phyloP scores from a whole-genome alignment of 2,888 invertebrate genomes.

The Drosophila tripunctata region DNA sequence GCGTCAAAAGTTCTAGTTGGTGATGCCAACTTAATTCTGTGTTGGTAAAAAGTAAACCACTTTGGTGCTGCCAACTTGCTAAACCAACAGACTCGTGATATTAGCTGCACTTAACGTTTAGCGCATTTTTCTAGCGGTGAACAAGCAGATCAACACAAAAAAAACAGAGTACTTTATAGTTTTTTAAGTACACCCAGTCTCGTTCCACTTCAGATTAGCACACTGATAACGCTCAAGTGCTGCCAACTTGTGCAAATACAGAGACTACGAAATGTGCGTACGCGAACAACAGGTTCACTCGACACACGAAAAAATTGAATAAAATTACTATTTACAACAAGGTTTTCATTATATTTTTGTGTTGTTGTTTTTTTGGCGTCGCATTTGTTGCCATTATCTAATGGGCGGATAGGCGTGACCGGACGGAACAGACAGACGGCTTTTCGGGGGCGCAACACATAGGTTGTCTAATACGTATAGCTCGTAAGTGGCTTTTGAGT shows the following conservation, averaged over 20 bases:
- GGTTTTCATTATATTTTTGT: too few species aligned
- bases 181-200: neutral
- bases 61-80: slow-evolving; percentile 1
- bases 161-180: neutral
- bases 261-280: neutral
- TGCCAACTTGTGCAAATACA: slow-evolving; percentile 22
- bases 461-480: slow-evolving; percentile 1
- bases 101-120: too few species aligned
- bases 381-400: slow-evolving; percentile 52
- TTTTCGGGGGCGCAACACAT: slow-evolving; percentile 18
- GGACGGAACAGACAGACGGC: slow-evolving; percentile 3
- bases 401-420: slow-evolving; percentile 53
- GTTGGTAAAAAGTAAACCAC: neutral
- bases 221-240: slow-evolving; percentile 1
- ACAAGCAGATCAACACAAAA: neutral
- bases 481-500: slow-evolving; percentile 35
- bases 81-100: neutral
- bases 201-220: neutral
- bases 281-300: neutral
- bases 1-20: too few species aligned
- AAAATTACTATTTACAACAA: slow-evolving; percentile 20
- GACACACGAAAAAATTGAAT: slow-evolving; percentile 16
- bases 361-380: slow-evolving; percentile 19
- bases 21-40: too few species aligned
- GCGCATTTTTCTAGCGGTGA: neutral